Base-by-base conservation (phyloP, 2,113 vertebrate species). In the Brachypteracias leptosomus region DNA sequence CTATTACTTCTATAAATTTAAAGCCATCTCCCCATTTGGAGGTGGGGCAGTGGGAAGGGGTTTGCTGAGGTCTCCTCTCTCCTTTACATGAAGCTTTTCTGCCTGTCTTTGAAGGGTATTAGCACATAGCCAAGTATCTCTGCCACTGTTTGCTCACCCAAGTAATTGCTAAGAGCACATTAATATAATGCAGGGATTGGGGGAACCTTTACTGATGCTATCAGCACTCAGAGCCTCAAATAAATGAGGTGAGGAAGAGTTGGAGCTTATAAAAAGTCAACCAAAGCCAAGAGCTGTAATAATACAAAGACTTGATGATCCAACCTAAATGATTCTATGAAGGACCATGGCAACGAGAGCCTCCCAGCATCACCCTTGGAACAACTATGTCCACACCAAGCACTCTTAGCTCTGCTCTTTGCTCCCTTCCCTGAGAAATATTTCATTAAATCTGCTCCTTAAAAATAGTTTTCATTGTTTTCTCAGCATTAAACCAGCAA, bases 71-170 rank as follows among this genome's bases (percentile, higher is more conserved):
- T 68, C 61, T 82, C 33, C 16, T 18, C 49, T 61, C 35, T 33
- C 44, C 1, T 75, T 79, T 25, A 2, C 9, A 22, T 15, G 1
- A 3, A 26, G 51, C 0, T 73, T 49, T 61, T 10, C 3, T 35
- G 58, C 44, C 68, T 24, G 13, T 9, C 11, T 78, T 79, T 61
- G 42, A 33, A 20, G 0, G 2, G 62, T 15, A 38, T 35, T 6
- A 57, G 31, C 44, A 36, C 90, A 68, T 3, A 40, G 4, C 26
- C 7, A 7, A 10, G 59, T 15, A 38, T 6, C n/a, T 59, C 44
- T 19, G 57, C 67, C 47, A 3, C 61, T 67, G 11, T 51, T 42
- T 71, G 66, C 74, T 62, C 18, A 31, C 16, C 18, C 17, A 3
- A 42, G 46, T 7, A 54, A 46, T 8, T 74, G 74, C 70, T 71